These are phyloP conservation scores for Anolis sagrei DNA, from an alignment of 2,113 vertebrate species.

Conservation along the genomic window DNA sequence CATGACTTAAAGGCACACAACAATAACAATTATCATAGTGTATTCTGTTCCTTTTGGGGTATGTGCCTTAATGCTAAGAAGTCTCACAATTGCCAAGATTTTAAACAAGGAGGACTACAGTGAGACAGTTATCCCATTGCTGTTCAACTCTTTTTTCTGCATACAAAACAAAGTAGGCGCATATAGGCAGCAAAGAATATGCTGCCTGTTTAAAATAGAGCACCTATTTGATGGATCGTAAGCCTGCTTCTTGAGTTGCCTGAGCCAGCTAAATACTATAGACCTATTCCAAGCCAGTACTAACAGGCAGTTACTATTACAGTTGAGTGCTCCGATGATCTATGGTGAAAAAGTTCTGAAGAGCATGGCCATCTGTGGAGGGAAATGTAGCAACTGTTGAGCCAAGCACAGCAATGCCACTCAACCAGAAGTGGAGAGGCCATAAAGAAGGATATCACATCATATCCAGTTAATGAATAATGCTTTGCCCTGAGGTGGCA, in stretches of 20 bases:
- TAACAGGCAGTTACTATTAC: background rate
- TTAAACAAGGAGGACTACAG: too few species aligned
- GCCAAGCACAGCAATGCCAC: background rate
- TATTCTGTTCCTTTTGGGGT: too few species aligned
- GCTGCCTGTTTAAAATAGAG: background rate
- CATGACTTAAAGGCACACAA: too few species aligned
- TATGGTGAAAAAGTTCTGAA: background rate
- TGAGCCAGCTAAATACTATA: background rate
- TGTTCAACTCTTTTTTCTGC: too few species aligned
- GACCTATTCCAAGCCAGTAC: background rate
- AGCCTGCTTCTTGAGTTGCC: background rate
- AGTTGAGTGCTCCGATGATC: background rate
- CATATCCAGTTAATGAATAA: constrained; percentile 22
- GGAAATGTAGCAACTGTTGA: constrained; percentile 3
- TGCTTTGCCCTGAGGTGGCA: background rate
- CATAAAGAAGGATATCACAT: background rate
- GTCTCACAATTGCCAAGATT: too few species aligned
- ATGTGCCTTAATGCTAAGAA: too few species aligned
- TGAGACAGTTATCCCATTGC: too few species aligned
- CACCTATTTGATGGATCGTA: background rate
- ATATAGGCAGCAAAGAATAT: too few species aligned
- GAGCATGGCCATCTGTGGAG: constrained; percentile 1
- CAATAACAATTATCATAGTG: too few species aligned
- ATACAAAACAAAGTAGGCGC: too few species aligned
- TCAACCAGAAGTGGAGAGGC: background rate